Evolutionary conservation across 2,797 vertebrate genomes (phyloP).

Genomic region (Uromys caudimaculatus): DNA sequence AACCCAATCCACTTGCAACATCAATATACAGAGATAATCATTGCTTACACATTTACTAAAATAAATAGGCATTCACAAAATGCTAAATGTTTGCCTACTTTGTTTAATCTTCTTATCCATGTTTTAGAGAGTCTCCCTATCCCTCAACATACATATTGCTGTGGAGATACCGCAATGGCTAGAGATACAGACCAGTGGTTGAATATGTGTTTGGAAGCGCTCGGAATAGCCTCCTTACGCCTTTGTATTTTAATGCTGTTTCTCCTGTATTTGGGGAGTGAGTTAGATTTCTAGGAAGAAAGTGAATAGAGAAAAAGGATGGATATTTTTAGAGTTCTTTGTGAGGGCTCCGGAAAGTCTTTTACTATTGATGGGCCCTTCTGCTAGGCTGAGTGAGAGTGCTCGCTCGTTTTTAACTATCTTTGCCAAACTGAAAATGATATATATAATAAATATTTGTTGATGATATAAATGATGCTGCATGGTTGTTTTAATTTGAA

Average conservation of each 20-base stretch:
- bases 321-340: slow-evolving; percentile 19
- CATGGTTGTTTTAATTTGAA: slow-evolving; percentile 39
- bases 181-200: neutral
- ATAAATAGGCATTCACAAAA: slow-evolving; percentile 36
- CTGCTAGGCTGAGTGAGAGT: neutral
- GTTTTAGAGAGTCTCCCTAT: neutral
- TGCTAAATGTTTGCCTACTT: slow-evolving; percentile 30
- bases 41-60: slow-evolving; percentile 21
- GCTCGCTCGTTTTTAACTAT: neutral
- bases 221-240: neutral
- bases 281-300: slow-evolving; percentile 21
- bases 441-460: neutral
- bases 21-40: neutral
- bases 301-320: slow-evolving; percentile 1
- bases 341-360: neutral
- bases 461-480: slow-evolving; percentile 7
- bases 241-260: slow-evolving; percentile 23
- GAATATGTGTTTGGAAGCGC: neutral
- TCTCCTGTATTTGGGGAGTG: neutral
- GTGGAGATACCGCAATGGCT: neutral
- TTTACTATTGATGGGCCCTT: neutral
- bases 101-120: slow-evolving; percentile 4
- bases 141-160: neutral
- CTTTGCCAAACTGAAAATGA: slow-evolving; percentile 18
- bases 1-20: neutral